These are phyloP conservation scores for Synanthedon formicaeformis DNA, from an alignment of 2,888 invertebrate genomes.

Conservation along the genomic window DNA sequence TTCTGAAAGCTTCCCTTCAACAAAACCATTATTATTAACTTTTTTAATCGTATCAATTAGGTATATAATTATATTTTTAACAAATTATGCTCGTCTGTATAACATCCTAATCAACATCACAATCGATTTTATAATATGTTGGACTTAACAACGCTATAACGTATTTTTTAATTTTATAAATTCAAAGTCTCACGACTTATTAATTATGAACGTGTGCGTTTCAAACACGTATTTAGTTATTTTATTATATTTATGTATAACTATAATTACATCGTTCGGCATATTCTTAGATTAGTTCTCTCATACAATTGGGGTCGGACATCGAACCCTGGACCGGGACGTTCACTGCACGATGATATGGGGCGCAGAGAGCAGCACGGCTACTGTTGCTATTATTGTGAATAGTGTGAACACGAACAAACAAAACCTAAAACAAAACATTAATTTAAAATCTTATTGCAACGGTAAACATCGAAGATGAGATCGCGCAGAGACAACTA, in stretches of 20 bases:
- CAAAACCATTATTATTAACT: conserved; percentile 19
- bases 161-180: conserved; percentile 23
- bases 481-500: too few species aligned
- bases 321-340: conserved; percentile 11
- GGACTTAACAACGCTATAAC: conserved; percentile 46
- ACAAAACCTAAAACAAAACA: conserved; percentile 78
- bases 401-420: conserved; percentile 95
- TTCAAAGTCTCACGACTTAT: conserved; percentile 55
- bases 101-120: conserved; percentile 63
- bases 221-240: conserved; percentile 49
- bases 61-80: conserved; percentile 48
- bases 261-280: conserved; percentile 31
- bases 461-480: too few species aligned
- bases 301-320: conserved; percentile 6
- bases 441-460: not conserved
- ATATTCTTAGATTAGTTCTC: conserved; percentile 54
- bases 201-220: conserved; percentile 56
- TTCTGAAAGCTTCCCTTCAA: conserved; percentile 9
- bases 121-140: conserved; percentile 52
- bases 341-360: conserved; percentile 92
- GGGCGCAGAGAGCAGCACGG: conserved; percentile 91
- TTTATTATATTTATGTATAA: conserved; percentile 19
- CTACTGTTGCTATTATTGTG: conserved; percentile 92
- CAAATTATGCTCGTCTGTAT: conserved; percentile 54
- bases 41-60: conserved; percentile 30